Evolutionary conservation across 2,797 vertebrate species (phyloP), one percentile per base, ranked within the genome.

Genomic region (Esox lucius): DNA sequence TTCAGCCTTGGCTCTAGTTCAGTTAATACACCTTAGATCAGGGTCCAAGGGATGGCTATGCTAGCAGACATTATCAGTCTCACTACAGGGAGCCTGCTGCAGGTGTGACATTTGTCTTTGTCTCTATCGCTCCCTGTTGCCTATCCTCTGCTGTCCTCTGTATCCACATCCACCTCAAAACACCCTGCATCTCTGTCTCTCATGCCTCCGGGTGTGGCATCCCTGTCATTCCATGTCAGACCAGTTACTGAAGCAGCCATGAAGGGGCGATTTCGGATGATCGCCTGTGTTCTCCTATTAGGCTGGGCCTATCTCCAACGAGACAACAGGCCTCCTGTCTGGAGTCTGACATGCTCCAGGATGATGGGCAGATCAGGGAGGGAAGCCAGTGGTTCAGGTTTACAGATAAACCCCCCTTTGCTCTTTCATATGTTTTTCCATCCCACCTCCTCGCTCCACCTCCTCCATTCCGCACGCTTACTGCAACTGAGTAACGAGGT

Each of bases 351-450:
- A 59, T 28, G 31, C 26, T 6, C 39, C 49, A 17, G n/a, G 53
- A 39, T 53, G 28, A 49, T 51, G 48, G 68, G 64, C 46, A 74
- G 17, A 62, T 49, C 48, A 53, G 48, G 73, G 71, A 78, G 67
- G 64, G 69, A n/a, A 16, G 28, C 31, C 39, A 17, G 39, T 8
- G 35, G 46, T 31, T 59, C 22, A 56, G 74, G 70, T 78, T 72
- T 78, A 75, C 49, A 2, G 28, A 7, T 15, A 59, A 24, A 16
- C 12, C 4, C 28, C 31, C 64, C 53, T 39, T 31, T 31, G 35
- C 75, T 39, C 77, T 17, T 24, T 64, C 22, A 46, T 51, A 71
- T n/a, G 35, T 70, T 12, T 62, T 19, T 11, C 46, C 59, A 70
- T 17, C 35, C 66, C 13, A 61, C 56, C 42, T 28, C 35, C 39